These are phyloP conservation scores for Lymantria dispar DNA, from an alignment of 2,888 invertebrate species.

Conservation along the genomic window DNA sequence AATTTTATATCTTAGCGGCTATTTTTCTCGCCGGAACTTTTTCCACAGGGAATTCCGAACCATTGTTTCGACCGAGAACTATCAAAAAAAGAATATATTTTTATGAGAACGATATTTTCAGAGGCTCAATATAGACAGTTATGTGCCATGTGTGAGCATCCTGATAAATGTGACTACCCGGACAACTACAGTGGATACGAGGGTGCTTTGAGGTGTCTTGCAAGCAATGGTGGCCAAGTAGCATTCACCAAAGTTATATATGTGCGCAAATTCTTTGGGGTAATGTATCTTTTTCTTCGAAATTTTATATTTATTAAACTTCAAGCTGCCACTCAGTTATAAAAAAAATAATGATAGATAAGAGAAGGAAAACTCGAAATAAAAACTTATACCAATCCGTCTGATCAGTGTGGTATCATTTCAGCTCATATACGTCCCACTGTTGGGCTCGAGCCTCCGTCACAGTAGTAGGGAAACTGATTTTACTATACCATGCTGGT, in stretches of 20 bases:
- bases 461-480: too few species aligned
- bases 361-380: too few species aligned
- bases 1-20: slow-evolving; percentile 12
- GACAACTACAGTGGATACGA: slow-evolving; percentile 94
- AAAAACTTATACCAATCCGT: too few species aligned
- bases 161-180: slow-evolving; percentile 89
- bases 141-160: slow-evolving; percentile 90
- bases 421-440: too few species aligned
- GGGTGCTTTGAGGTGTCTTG: slow-evolving; percentile 91
- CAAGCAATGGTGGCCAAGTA: slow-evolving; percentile 91
- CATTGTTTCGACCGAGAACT: slow-evolving; percentile 6
- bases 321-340: too few species aligned
- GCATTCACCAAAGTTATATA: slow-evolving; percentile 93
- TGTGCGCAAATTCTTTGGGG: slow-evolving; percentile 90
- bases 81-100: slow-evolving; percentile 9
- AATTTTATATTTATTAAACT: too few species aligned
- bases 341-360: too few species aligned
- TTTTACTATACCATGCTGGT: too few species aligned
- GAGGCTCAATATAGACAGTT: slow-evolving; percentile 89
- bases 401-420: too few species aligned
- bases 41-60: slow-evolving; percentile 8
- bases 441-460: too few species aligned
- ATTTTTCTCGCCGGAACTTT: slow-evolving; percentile 19
- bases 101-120: slow-evolving; percentile 46
- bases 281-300: slow-evolving; percentile 48